These are phyloP conservation scores for Halcyon smyrnensis DNA, from an alignment of 2,797 vertebrate genomes.

Conservation along the genomic window DNA sequence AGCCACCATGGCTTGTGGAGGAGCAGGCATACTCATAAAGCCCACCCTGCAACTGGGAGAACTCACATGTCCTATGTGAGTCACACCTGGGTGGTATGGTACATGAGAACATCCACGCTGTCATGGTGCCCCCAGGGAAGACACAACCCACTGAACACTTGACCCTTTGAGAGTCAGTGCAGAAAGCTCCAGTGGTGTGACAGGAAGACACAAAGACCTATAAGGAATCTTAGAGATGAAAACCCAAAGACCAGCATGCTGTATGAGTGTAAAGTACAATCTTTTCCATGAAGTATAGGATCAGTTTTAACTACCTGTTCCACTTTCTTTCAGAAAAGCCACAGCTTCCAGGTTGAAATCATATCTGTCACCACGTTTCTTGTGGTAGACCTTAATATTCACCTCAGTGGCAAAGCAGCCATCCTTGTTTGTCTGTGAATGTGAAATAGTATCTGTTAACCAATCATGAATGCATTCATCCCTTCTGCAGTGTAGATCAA, in stretches of 20 bases:
- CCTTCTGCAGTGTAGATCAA: not conserved
- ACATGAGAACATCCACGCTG: not conserved
- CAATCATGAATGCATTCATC: not conserved
- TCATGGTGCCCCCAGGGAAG: not conserved
- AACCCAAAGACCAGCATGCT: not conserved
- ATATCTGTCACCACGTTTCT: constrained; percentile 21
- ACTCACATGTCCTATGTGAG: not conserved
- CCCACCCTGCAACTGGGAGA: not conserved
- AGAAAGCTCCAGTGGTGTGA: not conserved
- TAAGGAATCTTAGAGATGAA: not conserved
- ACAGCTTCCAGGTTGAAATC: constrained; percentile 57
- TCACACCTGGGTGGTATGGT: not conserved
- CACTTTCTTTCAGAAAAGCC: constrained; percentile 58
- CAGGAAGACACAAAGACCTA: not conserved
- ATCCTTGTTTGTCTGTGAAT: constrained; percentile 14
- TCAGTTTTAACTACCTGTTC: constrained; percentile 50
- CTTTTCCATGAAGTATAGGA: not conserved
- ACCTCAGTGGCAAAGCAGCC: constrained; percentile 53
- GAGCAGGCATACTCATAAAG: not conserved
- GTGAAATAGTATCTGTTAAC: not conserved
- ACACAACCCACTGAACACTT: not conserved
- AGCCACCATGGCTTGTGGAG: not conserved
- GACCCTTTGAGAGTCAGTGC: not conserved
- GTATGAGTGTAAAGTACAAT: not conserved
- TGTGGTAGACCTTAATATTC: constrained; percentile 22